A percentile compares a stretch with the other conserved stretches of the same genome.
These are phyloP conservation scores for Epinotia demarniana DNA, from an alignment of 2,888 invertebrate genomes.

Conservation along the genomic window DNA sequence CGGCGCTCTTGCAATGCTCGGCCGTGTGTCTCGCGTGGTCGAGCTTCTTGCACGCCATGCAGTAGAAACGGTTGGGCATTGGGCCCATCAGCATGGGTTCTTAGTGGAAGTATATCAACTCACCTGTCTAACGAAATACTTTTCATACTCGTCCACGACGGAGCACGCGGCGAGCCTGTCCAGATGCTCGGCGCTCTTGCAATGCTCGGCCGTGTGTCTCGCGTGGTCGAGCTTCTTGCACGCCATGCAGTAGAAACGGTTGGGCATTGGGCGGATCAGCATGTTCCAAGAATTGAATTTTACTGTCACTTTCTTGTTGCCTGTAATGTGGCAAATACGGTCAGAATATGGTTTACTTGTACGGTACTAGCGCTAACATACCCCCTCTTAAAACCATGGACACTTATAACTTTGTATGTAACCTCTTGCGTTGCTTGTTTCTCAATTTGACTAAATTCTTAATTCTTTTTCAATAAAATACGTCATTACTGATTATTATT, in stretches of 20 bases:
- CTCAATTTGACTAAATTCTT: no score
- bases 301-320: constrained; percentile 50
- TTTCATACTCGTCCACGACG: constrained; percentile 46
- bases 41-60: constrained; percentile 54
- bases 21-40: constrained; percentile 42
- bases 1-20: constrained; percentile 48
- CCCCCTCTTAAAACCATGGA: no score
- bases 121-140: constrained; percentile 49
- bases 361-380: no score
- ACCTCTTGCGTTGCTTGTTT: no score
- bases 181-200: constrained; percentile 48
- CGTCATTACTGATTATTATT: no score
- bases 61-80: constrained; percentile 51
- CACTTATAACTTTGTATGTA: no score
- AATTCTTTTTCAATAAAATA: no score
- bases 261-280: constrained; percentile 48
- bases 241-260: constrained; percentile 56
- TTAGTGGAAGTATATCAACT: no score
- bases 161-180: constrained; percentile 47
- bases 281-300: constrained; percentile 58
- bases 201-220: constrained; percentile 49
- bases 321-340: constrained; percentile 2
- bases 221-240: constrained; percentile 48
- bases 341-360: no score
- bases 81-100: constrained; percentile 51